A percentile compares a stretch with the other conserved stretches of the same genome.
Evolutionary conservation across 2,797 vertebrate species (phyloP).

Genomic region (Heteromormyrus szaboi): DNA sequence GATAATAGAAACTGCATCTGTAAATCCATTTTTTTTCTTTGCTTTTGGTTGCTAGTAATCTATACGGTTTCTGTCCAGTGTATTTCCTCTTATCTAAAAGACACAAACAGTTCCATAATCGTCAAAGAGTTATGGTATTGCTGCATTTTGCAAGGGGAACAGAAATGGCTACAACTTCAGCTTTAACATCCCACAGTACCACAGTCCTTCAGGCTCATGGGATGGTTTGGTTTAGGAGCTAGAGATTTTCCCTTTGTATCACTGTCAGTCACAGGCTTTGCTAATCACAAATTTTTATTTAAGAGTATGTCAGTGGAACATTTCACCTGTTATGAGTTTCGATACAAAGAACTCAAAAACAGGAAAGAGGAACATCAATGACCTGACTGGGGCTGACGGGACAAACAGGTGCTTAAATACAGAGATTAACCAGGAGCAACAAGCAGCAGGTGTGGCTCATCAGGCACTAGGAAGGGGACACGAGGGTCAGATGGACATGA

Average conservation of each 20-base stretch:
- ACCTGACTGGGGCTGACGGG: not conserved
- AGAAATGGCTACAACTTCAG: not conserved
- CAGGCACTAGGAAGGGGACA: not conserved
- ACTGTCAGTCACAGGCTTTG: not conserved
- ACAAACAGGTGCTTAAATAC: not conserved
- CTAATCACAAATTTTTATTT: not conserved
- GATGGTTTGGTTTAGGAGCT: not conserved
- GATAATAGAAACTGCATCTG: not conserved
- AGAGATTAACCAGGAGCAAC: not conserved
- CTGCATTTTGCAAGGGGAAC: not conserved
- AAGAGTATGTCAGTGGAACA: not conserved
- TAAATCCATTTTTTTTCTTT: not conserved
- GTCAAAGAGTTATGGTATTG: not conserved
- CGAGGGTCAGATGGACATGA: not conserved
- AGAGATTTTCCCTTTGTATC: not conserved
- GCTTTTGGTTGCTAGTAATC: not conserved
- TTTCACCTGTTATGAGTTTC: not conserved
- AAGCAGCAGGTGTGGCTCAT: not conserved
- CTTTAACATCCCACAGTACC: not conserved
- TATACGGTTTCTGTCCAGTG: not conserved
- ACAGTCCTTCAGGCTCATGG: not conserved
- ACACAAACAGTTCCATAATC: not conserved
- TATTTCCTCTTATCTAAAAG: not conserved
- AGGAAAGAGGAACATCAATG: not conserved
- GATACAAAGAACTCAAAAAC: not conserved